Conservation (phyloP, 2,113 vertebrate species). For the Potamarius usumacintae region DNA sequence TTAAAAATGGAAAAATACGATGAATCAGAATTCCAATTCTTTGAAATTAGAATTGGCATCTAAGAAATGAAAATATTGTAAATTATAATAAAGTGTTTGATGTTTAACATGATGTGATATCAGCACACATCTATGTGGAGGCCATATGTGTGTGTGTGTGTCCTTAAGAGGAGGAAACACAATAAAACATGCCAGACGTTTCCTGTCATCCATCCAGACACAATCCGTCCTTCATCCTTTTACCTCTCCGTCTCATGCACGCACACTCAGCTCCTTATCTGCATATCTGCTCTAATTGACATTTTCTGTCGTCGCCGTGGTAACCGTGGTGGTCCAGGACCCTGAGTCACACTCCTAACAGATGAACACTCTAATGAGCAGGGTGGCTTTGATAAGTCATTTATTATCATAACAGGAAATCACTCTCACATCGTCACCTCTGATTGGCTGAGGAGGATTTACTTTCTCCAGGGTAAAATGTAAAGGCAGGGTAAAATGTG, state of each 20-base stretch:
- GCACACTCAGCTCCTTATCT: slow-evolving; percentile 66
- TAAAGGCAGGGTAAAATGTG: too few species aligned
- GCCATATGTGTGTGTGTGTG: slow-evolving; percentile 43
- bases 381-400: slow-evolving; percentile 47
- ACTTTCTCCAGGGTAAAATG: slow-evolving; percentile 16
- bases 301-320: slow-evolving; percentile 84
- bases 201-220: slow-evolving; percentile 61
- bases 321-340: slow-evolving; percentile 69
- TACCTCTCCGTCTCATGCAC: slow-evolving; percentile 46
- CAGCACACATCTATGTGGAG: background rate
- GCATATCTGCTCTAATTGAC: slow-evolving; percentile 86
- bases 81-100: background rate
- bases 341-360: slow-evolving; percentile 40
- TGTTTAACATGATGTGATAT: background rate
- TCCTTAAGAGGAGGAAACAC: slow-evolving; percentile 59
- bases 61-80: background rate
- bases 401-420: slow-evolving; percentile 66
- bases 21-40: background rate
- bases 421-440: slow-evolving; percentile 61
- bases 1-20: background rate
- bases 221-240: slow-evolving; percentile 52
- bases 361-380: slow-evolving; percentile 9
- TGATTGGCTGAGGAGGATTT: slow-evolving; percentile 42
- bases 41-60: background rate
- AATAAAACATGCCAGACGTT: slow-evolving; percentile 60